Evolutionary conservation across 2,797 vertebrate species (phyloP).

Genomic region (Emys orbicularis): DNA sequence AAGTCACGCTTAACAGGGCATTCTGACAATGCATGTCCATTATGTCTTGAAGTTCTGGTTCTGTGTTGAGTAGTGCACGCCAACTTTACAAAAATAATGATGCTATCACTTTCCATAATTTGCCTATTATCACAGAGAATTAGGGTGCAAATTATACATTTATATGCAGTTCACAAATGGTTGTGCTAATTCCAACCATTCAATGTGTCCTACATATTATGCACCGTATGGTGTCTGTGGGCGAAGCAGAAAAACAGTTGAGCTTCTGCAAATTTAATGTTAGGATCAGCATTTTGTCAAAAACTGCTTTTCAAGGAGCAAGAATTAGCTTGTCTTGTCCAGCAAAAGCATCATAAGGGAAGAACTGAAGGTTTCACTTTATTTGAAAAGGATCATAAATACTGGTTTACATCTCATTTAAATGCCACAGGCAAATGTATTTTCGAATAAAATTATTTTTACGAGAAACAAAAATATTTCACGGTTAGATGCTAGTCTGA

Average conservation of each 20-base stretch:
- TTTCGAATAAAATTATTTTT: conserved; percentile 36
- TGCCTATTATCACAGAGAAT: conserved; percentile 36
- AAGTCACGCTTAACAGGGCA: background rate
- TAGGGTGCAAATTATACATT: conserved; percentile 54
- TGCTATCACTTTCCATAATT: conserved; percentile 45
- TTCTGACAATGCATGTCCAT: background rate
- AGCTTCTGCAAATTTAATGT: background rate
- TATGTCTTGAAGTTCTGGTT: background rate
- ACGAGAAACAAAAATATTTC: background rate
- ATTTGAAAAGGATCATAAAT: conserved; percentile 26
- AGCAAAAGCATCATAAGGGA: conserved; percentile 18
- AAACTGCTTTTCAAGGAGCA: conserved; percentile 33
- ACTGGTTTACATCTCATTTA: conserved; percentile 28
- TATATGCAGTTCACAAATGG: conserved; percentile 46
- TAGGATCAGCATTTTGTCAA: conserved; percentile 66
- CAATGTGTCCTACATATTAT: conserved; percentile 49
- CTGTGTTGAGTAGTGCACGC: background rate
- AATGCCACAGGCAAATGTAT: conserved; percentile 16
- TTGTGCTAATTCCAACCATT: conserved; percentile 62
- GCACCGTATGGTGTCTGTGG: conserved; percentile 51
- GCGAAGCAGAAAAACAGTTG: conserved; percentile 45
- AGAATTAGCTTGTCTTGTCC: conserved; percentile 47
- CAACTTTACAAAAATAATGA: background rate
- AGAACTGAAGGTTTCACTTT: conserved; percentile 26
- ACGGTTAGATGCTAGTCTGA: background rate